A percentile compares a stretch with the other conserved stretches of the same genome.
Conservation (phyloP, 2,797 vertebrate species). For the Phoebastria nigripes region DNA sequence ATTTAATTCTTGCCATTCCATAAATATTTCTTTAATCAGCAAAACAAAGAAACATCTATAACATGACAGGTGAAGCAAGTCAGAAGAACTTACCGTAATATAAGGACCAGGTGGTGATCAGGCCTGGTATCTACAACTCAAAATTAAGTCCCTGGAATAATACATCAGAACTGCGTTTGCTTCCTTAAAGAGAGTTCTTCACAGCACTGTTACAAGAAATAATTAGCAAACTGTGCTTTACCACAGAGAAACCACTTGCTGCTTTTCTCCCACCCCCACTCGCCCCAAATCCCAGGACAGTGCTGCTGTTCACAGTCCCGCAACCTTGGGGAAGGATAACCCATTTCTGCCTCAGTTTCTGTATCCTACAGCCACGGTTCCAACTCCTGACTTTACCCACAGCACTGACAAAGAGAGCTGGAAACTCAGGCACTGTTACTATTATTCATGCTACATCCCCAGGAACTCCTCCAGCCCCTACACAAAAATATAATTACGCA, state of each 20-base stretch:
- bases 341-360: not conserved
- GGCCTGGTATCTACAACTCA: not conserved
- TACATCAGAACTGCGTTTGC: not conserved
- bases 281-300: not conserved
- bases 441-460: not conserved
- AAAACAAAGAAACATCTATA: not conserved
- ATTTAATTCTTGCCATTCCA: not conserved
- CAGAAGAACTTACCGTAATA: not conserved
- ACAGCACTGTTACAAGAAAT: not conserved
- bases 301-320: not conserved
- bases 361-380: not conserved
- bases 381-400: not conserved
- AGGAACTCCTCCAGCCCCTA: not conserved
- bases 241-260: not conserved
- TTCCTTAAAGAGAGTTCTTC: not conserved
- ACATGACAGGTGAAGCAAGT: not conserved
- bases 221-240: not conserved
- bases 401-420: not conserved
- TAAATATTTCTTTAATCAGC: not conserved
- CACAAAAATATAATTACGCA: not conserved
- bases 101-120: not conserved
- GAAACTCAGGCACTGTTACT: not conserved
- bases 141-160: not conserved
- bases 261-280: not conserved
- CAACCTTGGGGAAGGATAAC: not conserved